Base-by-base conservation (phyloP, 2,888 invertebrate genomes). In the Merodon equestris region DNA sequence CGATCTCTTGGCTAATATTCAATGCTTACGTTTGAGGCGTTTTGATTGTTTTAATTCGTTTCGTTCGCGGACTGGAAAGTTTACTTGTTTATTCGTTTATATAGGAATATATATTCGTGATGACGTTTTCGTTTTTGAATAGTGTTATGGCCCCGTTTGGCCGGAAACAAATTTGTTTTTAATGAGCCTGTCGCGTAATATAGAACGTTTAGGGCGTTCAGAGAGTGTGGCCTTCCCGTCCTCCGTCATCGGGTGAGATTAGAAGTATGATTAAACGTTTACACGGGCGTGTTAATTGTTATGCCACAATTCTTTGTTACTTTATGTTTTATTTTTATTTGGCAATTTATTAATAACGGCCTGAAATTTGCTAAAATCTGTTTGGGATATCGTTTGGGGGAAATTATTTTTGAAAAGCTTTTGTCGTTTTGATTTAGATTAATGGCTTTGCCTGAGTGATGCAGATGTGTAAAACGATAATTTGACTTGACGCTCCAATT, bases 111-210 rank as follows among this genome's bases (percentile, higher is more conserved):
- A 14, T 66, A 19, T 27, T 17, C 36, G 38, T 27, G 60, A 70
- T 60, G 68, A 70, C 60, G 60, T 53, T 60, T 53, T 60, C 51
- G 60, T 68, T 51, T 70, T 47, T 27, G 7, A 58, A 51, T 53
- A 45, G 12, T 18, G 44, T 57, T 27, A 27, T 34, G 17, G 57
- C 36, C 51, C 58, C 58, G 51, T 58, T 57, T 19, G 51, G 14
- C 15, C 17, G 13, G 14, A 44, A 53, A 54, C 19, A 60, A 70
- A 70, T 70, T 51, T 13, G 38, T 60, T 70, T 60, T 60, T 60
- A 70, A 70, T 70, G 68, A 60, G 60, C 7, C 15, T 13, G 3
- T 13, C 9, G 51, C 19, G 18, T 19, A 27, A 27, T 27, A 27
- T 27, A 27, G 27, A 27, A 27, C 27, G 27, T 42, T 38, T 13